Base-by-base conservation (phyloP, 1,140 invertebrate species). In the Musca domestica region DNA sequence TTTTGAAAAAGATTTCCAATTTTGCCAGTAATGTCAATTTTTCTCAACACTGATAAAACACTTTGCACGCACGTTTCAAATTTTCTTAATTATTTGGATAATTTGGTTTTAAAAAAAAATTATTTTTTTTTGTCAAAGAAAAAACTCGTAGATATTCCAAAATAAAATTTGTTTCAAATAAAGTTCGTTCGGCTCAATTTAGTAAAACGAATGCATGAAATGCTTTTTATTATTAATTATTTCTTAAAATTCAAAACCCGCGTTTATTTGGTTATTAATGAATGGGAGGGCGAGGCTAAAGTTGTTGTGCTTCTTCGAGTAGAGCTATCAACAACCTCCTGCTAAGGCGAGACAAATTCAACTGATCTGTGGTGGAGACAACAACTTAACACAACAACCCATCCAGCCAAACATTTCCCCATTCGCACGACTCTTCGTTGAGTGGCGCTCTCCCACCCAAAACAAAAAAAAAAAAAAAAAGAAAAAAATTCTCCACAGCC, bases 261-360 rank as follows among this genome's bases (percentile, higher is more conserved):
- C 52, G 52, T 56, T 56, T 61, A 19, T 19, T 61, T 34, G 6
- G 30, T 51, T 51, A 19, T 51, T 19, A 20, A 51, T 19, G 10
- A 41, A 41, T 41, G 34, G 10, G 4, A 10, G 4, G 34, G 34
- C 2, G 6, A 41, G 34, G 34, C n/a, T 51, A 6, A 20, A 34
- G 34, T 61, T 61, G n/a, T 30, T 61, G 19, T 61, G 34, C 34
- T 27, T 61, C 27, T 61, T 19, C 56, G 34, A 61, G 56, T 41
- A 27, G 56, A 61, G 56, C 30, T 34, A 17, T 61, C 34, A 61
- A 61, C 56, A 61, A 61, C 56, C 56, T 61, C 56, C 22, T 61
- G 56, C 56, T 61, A 61, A 61, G 56, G 56, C 56, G 56, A 61
- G 56, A 27, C 30, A 61, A 61, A 34, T 61, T 61, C 56, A 61